Evolutionary conservation across 2,113 vertebrate species (phyloP).

Genomic region (Raja brachyura): DNA sequence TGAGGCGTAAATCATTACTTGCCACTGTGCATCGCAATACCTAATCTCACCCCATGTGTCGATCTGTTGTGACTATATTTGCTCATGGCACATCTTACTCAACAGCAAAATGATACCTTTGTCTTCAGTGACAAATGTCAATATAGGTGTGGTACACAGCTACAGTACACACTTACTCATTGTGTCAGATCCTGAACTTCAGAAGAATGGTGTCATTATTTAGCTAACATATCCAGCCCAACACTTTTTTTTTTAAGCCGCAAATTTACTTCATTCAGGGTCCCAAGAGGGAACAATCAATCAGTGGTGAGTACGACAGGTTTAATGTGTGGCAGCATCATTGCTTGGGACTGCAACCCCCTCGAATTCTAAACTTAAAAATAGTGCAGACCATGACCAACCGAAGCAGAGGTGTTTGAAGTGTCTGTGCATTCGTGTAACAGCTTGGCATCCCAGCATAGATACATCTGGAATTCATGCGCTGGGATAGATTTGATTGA

Average conservation of each 20-base stretch:
- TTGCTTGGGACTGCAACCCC: not conserved
- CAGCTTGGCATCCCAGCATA: not conserved
- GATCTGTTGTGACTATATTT: not conserved
- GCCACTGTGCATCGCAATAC: not conserved
- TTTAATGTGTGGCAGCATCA: not conserved
- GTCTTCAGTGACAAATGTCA: not conserved
- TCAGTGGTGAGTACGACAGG: not conserved
- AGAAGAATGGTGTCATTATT: not conserved
- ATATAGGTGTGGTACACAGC: not conserved
- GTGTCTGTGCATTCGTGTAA: not conserved
- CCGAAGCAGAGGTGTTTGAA: not conserved
- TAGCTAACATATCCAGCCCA: not conserved
- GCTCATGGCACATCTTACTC: not conserved
- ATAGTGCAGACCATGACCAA: not conserved
- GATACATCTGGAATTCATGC: not conserved
- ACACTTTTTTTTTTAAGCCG: not conserved
- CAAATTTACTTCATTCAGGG: not conserved
- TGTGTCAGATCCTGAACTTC: conserved; percentile 7
- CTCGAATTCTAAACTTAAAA: not conserved
- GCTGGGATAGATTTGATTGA: not conserved
- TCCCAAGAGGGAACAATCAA: not conserved
- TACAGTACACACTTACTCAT: not conserved
- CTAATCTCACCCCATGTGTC: not conserved
- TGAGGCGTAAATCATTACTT: not conserved
- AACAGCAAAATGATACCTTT: not conserved